These are phyloP conservation scores for Pomatorhinus ruficollis DNA, from an alignment of 2,113 vertebrate species.

Conservation along the genomic window DNA sequence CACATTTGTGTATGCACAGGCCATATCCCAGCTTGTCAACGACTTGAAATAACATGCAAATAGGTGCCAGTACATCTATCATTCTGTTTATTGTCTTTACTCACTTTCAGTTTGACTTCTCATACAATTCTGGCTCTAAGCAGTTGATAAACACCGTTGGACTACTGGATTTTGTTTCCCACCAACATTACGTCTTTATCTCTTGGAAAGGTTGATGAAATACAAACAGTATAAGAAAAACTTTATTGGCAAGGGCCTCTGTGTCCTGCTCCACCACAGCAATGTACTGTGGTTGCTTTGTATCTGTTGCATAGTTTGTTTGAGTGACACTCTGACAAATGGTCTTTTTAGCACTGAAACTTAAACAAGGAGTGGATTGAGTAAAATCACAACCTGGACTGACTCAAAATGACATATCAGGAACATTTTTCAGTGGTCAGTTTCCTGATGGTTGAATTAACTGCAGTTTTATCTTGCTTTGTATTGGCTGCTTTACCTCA, in stretches of 20 bases:
- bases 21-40: slow-evolving; percentile 46
- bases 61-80: slow-evolving; percentile 52
- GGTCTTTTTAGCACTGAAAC: slow-evolving; percentile 57
- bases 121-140: slow-evolving; percentile 32
- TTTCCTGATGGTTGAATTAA: slow-evolving; percentile 65
- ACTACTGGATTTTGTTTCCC: slow-evolving; percentile 62
- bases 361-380: slow-evolving; percentile 59
- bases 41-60: slow-evolving; percentile 55
- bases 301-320: slow-evolving; percentile 26
- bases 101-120: slow-evolving; percentile 53
- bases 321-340: slow-evolving; percentile 64
- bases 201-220: slow-evolving; percentile 60
- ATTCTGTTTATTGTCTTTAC: slow-evolving; percentile 63
- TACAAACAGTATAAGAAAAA: slow-evolving; percentile 57
- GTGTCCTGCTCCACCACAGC: background rate
- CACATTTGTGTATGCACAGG: slow-evolving; percentile 28
- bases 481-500: slow-evolving; percentile 60
- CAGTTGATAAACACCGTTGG: slow-evolving; percentile 30
- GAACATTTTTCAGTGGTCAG: slow-evolving; percentile 57
- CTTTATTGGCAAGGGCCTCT: slow-evolving; percentile 22
- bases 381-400: slow-evolving; percentile 50
- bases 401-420: slow-evolving; percentile 64
- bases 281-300: slow-evolving; percentile 12
- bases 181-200: slow-evolving; percentile 54
- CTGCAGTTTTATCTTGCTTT: slow-evolving; percentile 50